phyloP scores from a whole-genome alignment of 1,140 invertebrate genomes.

The Aleiodes sp. region DNA sequence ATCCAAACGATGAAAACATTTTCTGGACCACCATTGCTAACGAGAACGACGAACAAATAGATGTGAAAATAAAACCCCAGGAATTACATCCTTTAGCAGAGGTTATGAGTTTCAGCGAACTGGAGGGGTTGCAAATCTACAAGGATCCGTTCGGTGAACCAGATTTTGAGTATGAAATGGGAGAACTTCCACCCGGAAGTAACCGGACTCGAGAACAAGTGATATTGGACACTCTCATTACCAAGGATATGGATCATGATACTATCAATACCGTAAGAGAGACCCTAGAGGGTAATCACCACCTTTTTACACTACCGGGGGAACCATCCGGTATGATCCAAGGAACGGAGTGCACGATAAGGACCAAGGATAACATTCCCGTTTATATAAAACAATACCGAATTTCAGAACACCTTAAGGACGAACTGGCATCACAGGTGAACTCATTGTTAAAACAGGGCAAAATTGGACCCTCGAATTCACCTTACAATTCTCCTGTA shows the following conservation, averaged over 20 bases:
- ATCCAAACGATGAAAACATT: background rate
- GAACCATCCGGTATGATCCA: background rate
- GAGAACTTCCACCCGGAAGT: background rate
- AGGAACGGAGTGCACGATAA: background rate
- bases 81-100: background rate
- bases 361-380: background rate
- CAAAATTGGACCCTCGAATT: background rate
- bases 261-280: background rate
- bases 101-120: background rate
- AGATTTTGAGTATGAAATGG: background rate
- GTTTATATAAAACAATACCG: background rate
- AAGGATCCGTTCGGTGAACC: background rate
- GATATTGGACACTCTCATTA: background rate
- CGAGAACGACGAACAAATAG: background rate
- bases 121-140: background rate
- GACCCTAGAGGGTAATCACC: too few species aligned
- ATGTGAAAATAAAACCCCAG: background rate
- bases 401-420: background rate
- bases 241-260: background rate
- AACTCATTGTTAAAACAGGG: background rate
- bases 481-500: background rate
- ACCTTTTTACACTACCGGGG: too few species aligned
- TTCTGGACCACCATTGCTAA: background rate
- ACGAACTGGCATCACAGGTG: background rate
- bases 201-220: background rate